Evolutionary conservation across 2,888 invertebrate genomes (phyloP).

Genomic region (Apocheima hispidaria): DNA sequence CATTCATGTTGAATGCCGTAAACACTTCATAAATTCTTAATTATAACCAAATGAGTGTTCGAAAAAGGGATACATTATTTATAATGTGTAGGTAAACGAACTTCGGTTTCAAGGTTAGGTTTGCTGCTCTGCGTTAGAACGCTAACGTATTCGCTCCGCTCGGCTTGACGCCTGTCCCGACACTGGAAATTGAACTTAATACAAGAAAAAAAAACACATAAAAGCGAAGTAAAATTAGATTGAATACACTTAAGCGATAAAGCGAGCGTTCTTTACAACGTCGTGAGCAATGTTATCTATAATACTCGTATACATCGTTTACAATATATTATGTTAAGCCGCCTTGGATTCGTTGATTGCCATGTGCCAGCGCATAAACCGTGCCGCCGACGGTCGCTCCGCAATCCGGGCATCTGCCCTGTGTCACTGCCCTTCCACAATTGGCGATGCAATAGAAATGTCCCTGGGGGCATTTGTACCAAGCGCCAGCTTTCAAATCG

Average conservation of each 20-base stretch:
- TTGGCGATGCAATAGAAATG: slow-evolving; percentile 89
- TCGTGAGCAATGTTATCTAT: neutral
- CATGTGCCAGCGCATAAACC: too few relatives aligned
- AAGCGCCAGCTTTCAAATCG: slow-evolving; percentile 84
- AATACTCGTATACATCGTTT: neutral
- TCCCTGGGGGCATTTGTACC: slow-evolving; percentile 91
- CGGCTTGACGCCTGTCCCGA: neutral
- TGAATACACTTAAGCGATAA: neutral
- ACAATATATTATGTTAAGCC: neutral
- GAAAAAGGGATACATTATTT: neutral
- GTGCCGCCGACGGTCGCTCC: neutral
- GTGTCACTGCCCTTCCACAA: slow-evolving; percentile 88
- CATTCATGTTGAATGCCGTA: neutral
- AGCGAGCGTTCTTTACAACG: neutral
- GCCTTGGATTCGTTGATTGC: too few relatives aligned
- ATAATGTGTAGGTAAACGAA: too few relatives aligned
- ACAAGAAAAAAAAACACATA: neutral
- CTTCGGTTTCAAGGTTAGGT: neutral
- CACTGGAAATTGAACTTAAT: neutral
- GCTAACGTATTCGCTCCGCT: neutral
- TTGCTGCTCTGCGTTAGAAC: neutral
- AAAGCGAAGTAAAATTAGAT: neutral
- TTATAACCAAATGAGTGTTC: neutral
- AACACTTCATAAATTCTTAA: neutral
- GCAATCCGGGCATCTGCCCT: slow-evolving; percentile 75